Evolutionary conservation across 2,888 invertebrate genomes (phyloP).

Genomic region (Caenorhabditis angaria): DNA sequence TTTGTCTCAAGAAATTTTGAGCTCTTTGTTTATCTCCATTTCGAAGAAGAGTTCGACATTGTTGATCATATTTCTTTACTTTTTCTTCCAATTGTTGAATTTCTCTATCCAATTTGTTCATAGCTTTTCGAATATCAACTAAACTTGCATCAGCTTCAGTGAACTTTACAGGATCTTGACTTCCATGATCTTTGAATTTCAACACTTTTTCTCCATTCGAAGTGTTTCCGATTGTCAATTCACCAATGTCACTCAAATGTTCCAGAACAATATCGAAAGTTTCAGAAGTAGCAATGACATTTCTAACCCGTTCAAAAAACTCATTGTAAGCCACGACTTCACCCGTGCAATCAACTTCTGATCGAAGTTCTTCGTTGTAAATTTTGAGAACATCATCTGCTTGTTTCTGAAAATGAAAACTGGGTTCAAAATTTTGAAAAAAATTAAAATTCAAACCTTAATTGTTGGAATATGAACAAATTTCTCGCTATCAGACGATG

Average conservation of each 20-base stretch:
- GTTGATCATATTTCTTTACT: constrained; percentile 56
- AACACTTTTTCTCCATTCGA: constrained; percentile 63
- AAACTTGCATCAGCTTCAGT: constrained; percentile 67
- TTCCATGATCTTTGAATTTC: constrained; percentile 64
- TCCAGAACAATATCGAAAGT: constrained; percentile 59
- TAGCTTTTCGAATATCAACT: constrained; percentile 63
- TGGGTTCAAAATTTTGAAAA: background rate
- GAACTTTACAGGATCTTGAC: constrained; percentile 60
- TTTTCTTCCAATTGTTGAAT: constrained; percentile 61
- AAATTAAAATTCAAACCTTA: constrained; percentile 21
- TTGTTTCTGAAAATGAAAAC: constrained; percentile 34
- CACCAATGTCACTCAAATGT: constrained; percentile 49
- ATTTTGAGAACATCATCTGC: constrained; percentile 39
- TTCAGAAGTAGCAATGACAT: constrained; percentile 20
- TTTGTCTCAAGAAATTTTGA: constrained; percentile 54
- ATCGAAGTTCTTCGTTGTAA: constrained; percentile 50
- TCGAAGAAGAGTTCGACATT: constrained; percentile 54
- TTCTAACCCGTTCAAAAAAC: background rate
- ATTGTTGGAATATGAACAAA: constrained; percentile 51
- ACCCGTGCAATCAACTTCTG: constrained; percentile 59
- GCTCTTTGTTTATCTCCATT: constrained; percentile 59
- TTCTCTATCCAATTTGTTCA: constrained; percentile 61
- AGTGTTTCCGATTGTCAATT: constrained; percentile 56
- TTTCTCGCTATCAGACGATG: constrained; percentile 20
- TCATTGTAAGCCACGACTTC: constrained; percentile 50